These are phyloP conservation scores for Drosophila auraria DNA, from an alignment of 1,140 invertebrate genomes.

Conservation along the genomic window DNA sequence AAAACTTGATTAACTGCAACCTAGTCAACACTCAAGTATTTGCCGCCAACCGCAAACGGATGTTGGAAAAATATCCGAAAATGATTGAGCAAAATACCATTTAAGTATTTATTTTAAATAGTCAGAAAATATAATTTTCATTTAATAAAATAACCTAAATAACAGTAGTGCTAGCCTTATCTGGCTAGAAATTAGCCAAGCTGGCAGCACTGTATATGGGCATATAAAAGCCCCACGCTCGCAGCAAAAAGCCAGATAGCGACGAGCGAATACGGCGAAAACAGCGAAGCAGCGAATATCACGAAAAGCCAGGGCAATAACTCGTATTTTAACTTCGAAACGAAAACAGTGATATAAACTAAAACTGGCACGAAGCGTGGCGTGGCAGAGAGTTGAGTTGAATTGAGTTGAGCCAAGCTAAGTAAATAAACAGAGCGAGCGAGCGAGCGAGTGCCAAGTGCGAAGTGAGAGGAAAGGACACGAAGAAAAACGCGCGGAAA, in stretches of 20 bases:
- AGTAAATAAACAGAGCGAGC: conserved; percentile 38
- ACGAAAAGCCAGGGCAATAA: conserved; percentile 37
- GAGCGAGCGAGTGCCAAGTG: neutral
- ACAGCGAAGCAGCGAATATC: conserved; percentile 52
- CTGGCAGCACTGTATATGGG: neutral
- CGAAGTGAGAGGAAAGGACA: conserved; percentile 10
- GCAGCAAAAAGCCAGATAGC: conserved; percentile 29
- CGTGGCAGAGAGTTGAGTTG: conserved; percentile 14
- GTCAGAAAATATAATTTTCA: too few relatives aligned
- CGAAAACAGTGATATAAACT: conserved; percentile 26
- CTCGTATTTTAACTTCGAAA: conserved; percentile 24
- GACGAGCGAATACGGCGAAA: conserved; percentile 31
- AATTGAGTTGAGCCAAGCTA: neutral
- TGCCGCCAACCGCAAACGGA: too few relatives aligned
- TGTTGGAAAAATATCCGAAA: too few relatives aligned
- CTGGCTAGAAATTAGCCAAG: too few relatives aligned
- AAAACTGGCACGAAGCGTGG: conserved; percentile 26
- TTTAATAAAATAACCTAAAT: too few relatives aligned
- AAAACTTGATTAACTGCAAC: too few relatives aligned
- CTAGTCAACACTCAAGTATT: too few relatives aligned
- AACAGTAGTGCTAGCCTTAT: too few relatives aligned
- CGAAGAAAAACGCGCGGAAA: conserved; percentile 52
- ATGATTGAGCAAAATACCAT: too few relatives aligned
- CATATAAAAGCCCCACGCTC: conserved; percentile 18
- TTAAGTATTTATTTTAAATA: too few relatives aligned